Conservation (phyloP, 37 sponge, comb jelly and placozoan species). For the Dysidea cf. avara region DNA sequence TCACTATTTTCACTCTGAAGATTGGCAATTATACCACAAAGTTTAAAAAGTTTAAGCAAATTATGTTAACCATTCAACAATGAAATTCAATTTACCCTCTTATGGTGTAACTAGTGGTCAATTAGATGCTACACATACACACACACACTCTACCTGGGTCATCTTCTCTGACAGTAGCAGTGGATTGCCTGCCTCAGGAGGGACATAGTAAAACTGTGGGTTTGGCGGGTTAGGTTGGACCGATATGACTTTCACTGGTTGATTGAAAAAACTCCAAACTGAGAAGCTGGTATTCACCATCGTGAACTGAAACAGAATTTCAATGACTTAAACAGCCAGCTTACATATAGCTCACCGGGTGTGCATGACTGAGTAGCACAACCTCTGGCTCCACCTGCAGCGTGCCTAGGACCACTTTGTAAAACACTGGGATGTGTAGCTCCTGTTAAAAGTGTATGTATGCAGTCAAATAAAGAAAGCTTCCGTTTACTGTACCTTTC, state of each 20-base stretch:
- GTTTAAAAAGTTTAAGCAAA: too few species aligned
- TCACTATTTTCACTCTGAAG: too few species aligned
- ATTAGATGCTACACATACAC: too few species aligned
- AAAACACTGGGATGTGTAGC: slow-evolving; percentile 51
- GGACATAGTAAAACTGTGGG: slow-evolving; percentile 17
- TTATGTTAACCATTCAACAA: too few species aligned
- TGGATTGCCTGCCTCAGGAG: too few species aligned
- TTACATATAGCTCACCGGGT: slow-evolving; percentile 44
- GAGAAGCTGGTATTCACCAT: background rate
- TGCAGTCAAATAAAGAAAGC: background rate
- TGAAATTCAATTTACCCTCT: too few species aligned
- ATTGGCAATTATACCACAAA: too few species aligned
- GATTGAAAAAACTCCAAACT: slow-evolving; percentile 15
- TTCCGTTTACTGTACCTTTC: slow-evolving; percentile 18
- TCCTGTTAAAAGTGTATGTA: slow-evolving; percentile 5
- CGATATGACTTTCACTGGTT: slow-evolving; percentile 14
- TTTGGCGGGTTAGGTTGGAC: slow-evolving; percentile 15
- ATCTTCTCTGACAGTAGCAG: too few species aligned
- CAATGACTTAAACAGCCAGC: background rate
- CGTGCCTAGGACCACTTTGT: slow-evolving; percentile 49
- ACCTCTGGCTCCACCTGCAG: slow-evolving; percentile 35
- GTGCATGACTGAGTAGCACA: slow-evolving; percentile 28
- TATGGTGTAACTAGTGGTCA: too few species aligned
- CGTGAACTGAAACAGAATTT: background rate
- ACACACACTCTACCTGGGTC: too few species aligned